Evolutionary conservation across 2,113 vertebrate genomes (phyloP).

Genomic region (Mungos mungo): DNA sequence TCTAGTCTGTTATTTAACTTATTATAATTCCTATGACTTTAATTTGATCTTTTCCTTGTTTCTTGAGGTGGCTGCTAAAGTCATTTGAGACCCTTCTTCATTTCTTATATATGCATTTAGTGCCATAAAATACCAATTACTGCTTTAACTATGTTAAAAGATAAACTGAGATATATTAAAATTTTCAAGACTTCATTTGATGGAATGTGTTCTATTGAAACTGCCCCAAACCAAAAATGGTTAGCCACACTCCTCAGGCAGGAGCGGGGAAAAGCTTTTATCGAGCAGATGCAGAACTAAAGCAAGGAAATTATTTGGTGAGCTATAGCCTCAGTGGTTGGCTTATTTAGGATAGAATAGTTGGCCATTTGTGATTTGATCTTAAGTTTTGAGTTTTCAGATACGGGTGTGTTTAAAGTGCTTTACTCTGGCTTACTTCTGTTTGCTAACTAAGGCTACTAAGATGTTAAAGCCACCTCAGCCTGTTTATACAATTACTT

Average conservation of each 20-base stretch:
- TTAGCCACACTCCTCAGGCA: neutral
- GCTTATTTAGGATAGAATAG: neutral
- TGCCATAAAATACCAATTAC: neutral
- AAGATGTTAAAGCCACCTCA: neutral
- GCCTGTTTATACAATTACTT: neutral
- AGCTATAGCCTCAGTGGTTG: neutral
- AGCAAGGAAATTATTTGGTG: neutral
- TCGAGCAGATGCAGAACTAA: neutral
- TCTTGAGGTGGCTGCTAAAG: neutral
- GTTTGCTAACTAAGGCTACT: neutral
- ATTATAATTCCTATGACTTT: neutral
- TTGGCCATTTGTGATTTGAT: neutral
- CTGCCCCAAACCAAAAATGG: too few species aligned
- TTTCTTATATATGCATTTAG: neutral
- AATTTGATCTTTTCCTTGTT: neutral
- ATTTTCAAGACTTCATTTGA: neutral
- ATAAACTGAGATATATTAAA: neutral
- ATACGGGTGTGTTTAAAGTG: neutral
- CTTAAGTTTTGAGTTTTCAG: neutral
- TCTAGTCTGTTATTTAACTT: neutral
- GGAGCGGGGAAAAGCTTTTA: neutral
- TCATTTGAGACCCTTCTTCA: neutral
- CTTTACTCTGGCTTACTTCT: neutral
- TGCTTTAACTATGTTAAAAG: neutral
- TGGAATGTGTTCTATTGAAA: neutral